Evolutionary conservation across 2,113 vertebrate genomes (phyloP), one percentile per base, ranked within the genome.

Genomic region (Dromiciops gliroides): DNA sequence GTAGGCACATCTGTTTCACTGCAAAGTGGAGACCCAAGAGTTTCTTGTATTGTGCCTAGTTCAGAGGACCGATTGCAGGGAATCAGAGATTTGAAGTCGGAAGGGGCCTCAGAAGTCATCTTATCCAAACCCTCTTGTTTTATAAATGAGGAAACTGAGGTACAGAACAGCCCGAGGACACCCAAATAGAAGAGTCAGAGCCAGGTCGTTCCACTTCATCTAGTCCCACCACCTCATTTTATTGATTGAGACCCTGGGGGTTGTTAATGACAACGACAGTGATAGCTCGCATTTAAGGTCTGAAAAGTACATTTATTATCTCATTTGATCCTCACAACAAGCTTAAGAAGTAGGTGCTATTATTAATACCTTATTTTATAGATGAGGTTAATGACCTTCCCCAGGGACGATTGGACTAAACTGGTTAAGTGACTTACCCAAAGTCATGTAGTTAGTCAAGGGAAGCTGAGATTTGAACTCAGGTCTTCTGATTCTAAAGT

Each of bases 1-100:
- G 95, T 95, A 96, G 94, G 88, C 95, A 96, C 96, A 93, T 96
- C 98, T 95, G 92, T 95, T 97, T 53, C 95, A 60, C 10, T 91
- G n/a, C 90, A 51, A 56, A 92, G 88, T 31, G 88, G 88, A 67
- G 91, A 96, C 7, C 16, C 19, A 22, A 7, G 37, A 19, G 19
- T 7, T 75, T n/a, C 67, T 44, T 6, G 4, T 44, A 93, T 0
- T 83, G 47, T 90, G 83, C 53, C 91, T 53, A 56, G 88, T 22
- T 48, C 75, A 94, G 93, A 97, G 90, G 83, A 53, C 94, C 91
- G 95, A 56, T 50, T 90, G 24, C 60, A 37, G 12, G n/a, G 37
- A 67, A 67, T 5, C 60, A 67, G 0, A 31, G 28, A 56, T 31
- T 12, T 14, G 31, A 31, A 67, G 12, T 11, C 1, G 14, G 0